Evolutionary conservation across 2,797 vertebrate species (phyloP).

Genomic region (Smutsia gigantea): DNA sequence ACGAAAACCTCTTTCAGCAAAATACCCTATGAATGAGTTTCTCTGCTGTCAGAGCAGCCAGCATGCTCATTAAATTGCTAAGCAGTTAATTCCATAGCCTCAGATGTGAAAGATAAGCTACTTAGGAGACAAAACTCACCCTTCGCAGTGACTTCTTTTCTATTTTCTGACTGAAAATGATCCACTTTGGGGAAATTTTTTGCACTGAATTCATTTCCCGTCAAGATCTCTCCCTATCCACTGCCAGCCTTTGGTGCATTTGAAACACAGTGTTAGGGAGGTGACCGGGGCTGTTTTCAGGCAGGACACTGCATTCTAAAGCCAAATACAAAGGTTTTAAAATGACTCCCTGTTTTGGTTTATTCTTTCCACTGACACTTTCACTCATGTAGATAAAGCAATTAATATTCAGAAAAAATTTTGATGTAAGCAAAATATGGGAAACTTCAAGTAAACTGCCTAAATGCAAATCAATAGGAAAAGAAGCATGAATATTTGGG

Average conservation of each 20-base stretch:
- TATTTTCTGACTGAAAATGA: slow-evolving; percentile 10
- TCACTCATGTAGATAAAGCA: background rate
- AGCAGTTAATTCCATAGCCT: slow-evolving; percentile 33
- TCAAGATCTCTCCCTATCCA: background rate
- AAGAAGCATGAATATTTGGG: background rate
- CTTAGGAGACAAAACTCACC: background rate
- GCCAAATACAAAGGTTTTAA: background rate
- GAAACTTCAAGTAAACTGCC: background rate
- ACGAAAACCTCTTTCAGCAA: slow-evolving; percentile 24
- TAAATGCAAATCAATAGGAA: background rate
- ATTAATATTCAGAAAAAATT: background rate
- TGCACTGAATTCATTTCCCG: background rate
- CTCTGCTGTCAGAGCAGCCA: background rate
- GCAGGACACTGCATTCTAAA: background rate
- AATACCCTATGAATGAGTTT: background rate
- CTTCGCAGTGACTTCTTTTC: slow-evolving; percentile 1
- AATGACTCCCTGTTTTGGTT: background rate
- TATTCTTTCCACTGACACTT: background rate
- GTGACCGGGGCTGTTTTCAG: background rate
- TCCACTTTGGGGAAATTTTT: background rate
- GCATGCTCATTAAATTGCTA: slow-evolving; percentile 31
- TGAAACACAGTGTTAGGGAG: background rate
- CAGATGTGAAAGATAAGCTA: slow-evolving; percentile 54
- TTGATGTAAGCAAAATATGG: background rate
- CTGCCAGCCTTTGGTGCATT: background rate